Base-by-base conservation (phyloP, 2,797 vertebrate species). In the Eulemur rubriventer region DNA sequence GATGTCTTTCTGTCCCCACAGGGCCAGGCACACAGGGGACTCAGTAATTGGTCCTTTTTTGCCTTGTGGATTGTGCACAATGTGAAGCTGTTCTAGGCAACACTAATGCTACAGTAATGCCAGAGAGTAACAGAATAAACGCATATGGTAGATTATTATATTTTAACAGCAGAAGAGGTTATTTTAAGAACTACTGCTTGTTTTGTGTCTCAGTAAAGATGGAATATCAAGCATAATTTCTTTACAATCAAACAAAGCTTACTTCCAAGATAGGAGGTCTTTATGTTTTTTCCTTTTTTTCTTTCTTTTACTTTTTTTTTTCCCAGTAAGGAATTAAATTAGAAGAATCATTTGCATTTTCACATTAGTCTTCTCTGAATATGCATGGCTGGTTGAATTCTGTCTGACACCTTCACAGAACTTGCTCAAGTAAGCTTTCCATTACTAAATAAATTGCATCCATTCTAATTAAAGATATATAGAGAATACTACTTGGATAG, bases 401-500 rank as follows among this genome's bases (percentile, higher is more conserved):
- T 22, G 33, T 97, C 97, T 98, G 98, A 98, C 97, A 97, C 95
- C 92, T 98, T 97, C 96, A 96, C 91, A 97, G 97, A 97, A 93
- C 59, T 95, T 48, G 33, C 97, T 96, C 95, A 97, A 97, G 96
- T 91, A 98, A 96, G 97, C 97, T 97, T 98, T 96, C 97, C 93
- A 96, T 97, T 87, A 89, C 59, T 89, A 98, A 98, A 98, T 93
- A 98, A 38, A 82, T 75, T 97, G 97, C 95, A 98, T 98, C 96
- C 90, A 76, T 98, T 98, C 98, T 98, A 98, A 98, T 98, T 98
- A 98, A 97, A 97, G 97, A 83, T 55, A 93, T 7, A 1, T 41
- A 85, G 92, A 92, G 90, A 96, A 96, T 96, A 89, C 92, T 96
- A 92, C 4, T 7, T 22, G 41, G 96, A 46, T 38, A 96, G 96